These are phyloP conservation scores for Drosophila ficusphila DNA, from an alignment of 1,140 invertebrate genomes.

Conservation along the genomic window DNA sequence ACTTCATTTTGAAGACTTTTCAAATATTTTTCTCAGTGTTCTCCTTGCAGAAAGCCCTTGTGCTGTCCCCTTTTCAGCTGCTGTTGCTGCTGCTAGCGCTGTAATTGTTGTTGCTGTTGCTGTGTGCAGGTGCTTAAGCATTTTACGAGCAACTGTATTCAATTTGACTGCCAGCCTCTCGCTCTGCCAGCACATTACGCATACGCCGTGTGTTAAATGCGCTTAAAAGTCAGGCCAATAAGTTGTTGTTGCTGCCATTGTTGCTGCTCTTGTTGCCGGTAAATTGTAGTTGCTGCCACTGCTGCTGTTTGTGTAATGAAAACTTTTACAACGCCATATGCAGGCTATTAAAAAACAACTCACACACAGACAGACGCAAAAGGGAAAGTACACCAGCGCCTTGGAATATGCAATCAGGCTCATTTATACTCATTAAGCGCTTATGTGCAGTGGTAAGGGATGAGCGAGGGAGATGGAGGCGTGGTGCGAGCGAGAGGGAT, in stretches of 20 bases:
- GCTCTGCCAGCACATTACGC: conserved; percentile 53
- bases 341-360: conserved; percentile 77
- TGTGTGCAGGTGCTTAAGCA: conserved; percentile 77
- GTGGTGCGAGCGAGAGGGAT: conserved; percentile 12
- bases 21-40: conserved; percentile 12
- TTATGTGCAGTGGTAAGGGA: conserved; percentile 55
- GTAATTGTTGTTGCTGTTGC: conserved; percentile 44
- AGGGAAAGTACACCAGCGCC: conserved; percentile 29
- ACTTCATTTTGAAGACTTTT: neutral
- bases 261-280: conserved; percentile 36
- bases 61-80: conserved; percentile 20
- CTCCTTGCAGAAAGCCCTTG: conserved; percentile 32
- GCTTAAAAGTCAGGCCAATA: conserved; percentile 80
- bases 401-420: conserved; percentile 80
- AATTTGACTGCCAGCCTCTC: conserved; percentile 57
- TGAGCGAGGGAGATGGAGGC: conserved; percentile 8
- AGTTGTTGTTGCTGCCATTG: conserved; percentile 52
- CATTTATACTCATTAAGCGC: conserved; percentile 82
- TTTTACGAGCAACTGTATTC: conserved; percentile 80
- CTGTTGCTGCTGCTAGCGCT: conserved; percentile 5
- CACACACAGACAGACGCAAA: conserved; percentile 32
- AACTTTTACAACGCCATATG: conserved; percentile 82
- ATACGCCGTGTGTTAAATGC: conserved; percentile 78
- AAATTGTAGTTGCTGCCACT: conserved; percentile 46
- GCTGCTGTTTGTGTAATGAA: conserved; percentile 79